Percentiles rank a stretch among this genome's conserved stretches.
Conservation (phyloP, 2,113 vertebrate genomes). For the Urocolius indicus region DNA sequence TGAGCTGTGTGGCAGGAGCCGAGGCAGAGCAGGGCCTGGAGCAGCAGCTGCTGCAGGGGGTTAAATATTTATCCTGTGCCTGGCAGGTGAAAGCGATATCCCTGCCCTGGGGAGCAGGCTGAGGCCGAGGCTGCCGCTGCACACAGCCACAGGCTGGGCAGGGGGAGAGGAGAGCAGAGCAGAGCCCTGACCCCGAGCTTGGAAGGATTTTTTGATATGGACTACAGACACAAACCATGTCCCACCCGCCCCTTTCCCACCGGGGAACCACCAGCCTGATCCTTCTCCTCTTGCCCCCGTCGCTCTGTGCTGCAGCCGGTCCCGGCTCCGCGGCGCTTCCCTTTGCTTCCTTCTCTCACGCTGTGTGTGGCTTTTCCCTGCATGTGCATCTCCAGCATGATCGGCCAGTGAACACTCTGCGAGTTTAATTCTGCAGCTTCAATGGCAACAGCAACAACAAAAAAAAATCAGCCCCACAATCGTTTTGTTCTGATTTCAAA, state of each 20-base stretch:
- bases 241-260: neutral
- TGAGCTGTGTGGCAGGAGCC: neutral
- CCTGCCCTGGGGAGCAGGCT: neutral
- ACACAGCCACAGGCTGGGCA: too few relatives aligned
- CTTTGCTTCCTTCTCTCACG: neutral
- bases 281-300: neutral
- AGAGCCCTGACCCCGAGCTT: neutral
- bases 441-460: neutral
- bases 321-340: neutral
- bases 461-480: neutral
- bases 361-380: neutral
- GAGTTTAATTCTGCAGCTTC: neutral
- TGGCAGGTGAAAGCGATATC: rapidly evolving
- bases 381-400: constrained; percentile 35
- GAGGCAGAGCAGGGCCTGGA: neutral
- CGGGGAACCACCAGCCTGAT: neutral
- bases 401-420: neutral
- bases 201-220: constrained; percentile 16
- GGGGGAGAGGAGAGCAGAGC: neutral
- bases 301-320: neutral
- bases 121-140: too few relatives aligned
- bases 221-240: neutral
- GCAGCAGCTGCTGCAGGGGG: neutral
- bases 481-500: neutral
- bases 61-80: neutral